Evolutionary conservation across 2,113 vertebrate genomes (phyloP).

Genomic region (Gallinago media): DNA sequence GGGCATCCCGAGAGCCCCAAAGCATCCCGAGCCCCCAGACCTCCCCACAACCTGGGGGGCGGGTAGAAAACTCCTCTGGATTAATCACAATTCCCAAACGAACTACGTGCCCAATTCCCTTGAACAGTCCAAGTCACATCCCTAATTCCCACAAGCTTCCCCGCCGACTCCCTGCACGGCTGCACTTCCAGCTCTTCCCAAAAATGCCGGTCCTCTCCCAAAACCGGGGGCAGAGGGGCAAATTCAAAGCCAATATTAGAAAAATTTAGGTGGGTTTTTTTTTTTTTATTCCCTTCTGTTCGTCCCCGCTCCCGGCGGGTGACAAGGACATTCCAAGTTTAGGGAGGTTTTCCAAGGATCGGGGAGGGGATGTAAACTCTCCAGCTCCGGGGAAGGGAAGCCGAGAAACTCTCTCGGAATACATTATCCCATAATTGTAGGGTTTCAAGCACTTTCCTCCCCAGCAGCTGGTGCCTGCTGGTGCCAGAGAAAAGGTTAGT

Average conservation of each 20-base stretch:
- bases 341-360: neutral
- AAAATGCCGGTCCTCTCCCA: rapidly evolving
- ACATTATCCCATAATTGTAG: conserved; percentile 37
- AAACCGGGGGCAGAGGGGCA: neutral
- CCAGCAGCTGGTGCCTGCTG: conserved; percentile 27
- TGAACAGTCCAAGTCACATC: neutral
- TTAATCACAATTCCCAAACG: neutral
- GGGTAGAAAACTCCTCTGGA: neutral
- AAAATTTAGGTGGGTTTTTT: neutral
- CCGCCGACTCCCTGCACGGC: rapidly evolving
- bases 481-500: conserved; percentile 1
- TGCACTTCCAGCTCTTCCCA: neutral
- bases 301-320: rapidly evolving
- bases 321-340: neutral
- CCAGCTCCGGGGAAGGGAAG: neutral
- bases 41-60: neutral
- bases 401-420: neutral
- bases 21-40: neutral
- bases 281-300: neutral
- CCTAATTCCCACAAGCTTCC: rapidly evolving
- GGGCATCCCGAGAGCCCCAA: rapidly evolving
- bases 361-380: neutral
- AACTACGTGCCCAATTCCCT: neutral
- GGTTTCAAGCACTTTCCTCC: conserved; percentile 35
- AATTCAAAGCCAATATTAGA: neutral